phyloP scores from a whole-genome alignment of 1,140 invertebrate species.

The Papilio dardanus region DNA sequence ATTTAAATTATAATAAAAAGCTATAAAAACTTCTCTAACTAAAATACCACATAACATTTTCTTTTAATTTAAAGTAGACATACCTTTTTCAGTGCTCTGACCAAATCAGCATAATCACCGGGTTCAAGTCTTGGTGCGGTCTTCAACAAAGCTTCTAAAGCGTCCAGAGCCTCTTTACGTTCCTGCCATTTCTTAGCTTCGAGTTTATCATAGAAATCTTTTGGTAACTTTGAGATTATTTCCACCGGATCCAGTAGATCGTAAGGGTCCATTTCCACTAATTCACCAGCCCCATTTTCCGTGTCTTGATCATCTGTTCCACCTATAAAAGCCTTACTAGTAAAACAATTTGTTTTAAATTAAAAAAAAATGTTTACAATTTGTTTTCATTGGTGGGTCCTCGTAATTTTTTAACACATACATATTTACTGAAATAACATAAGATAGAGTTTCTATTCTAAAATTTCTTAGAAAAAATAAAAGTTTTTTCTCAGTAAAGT shows the following conservation, averaged over 20 bases:
- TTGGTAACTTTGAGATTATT: conserved; percentile 95
- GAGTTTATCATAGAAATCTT: conserved; percentile 97
- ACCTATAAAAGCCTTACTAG: no score
- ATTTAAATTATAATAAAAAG: no score
- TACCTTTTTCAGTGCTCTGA: conserved; percentile 95
- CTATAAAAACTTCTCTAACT: no score
- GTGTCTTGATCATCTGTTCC: conserved; percentile 82
- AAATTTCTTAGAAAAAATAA: no score
- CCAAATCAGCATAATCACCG: conserved; percentile 96
- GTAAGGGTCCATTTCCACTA: conserved; percentile 93
- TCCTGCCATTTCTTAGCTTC: conserved; percentile 99
- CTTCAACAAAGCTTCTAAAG: conserved; percentile 89
- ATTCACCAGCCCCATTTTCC: conserved; percentile 83
- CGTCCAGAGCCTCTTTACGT: conserved; percentile 94
- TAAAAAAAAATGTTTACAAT: no score
- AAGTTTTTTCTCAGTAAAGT: no score
- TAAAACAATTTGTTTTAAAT: no score
- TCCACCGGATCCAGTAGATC: conserved; percentile 96
- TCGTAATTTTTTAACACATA: no score
- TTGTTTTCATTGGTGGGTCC: no score
- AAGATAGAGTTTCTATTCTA: no score
- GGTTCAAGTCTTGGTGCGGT: conserved; percentile 93
- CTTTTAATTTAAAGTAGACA: conserved; percentile 21
- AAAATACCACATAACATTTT: neutral
- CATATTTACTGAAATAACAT: no score